phyloP scores from a whole-genome alignment of 1,140 invertebrate species.

The Drosophila yakuba region DNA sequence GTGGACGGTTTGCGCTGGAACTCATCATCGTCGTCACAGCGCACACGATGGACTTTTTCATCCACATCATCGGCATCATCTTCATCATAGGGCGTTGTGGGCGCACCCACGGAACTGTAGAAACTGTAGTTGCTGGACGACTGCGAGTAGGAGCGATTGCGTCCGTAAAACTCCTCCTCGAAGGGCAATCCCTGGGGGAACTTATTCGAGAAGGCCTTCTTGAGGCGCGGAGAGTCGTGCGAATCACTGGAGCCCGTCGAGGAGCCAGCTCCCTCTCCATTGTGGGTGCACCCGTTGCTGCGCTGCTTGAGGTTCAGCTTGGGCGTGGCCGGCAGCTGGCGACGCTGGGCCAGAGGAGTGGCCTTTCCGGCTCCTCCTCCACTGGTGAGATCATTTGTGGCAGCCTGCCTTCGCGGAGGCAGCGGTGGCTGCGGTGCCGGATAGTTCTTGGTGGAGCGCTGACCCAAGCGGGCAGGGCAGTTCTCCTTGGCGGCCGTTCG shows the following conservation, averaged over 20 bases:
- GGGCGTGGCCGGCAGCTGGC: constrained; percentile 65
- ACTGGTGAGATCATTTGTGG: constrained; percentile 70
- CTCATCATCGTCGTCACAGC: constrained; percentile 69
- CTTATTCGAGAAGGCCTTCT: constrained; percentile 82
- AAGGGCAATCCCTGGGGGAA: constrained; percentile 83
- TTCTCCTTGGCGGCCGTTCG: constrained; percentile 73
- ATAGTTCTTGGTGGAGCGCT: constrained; percentile 76
- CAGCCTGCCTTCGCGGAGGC: constrained; percentile 49
- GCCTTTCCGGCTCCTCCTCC: constrained; percentile 31
- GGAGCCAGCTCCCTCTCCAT: constrained; percentile 20
- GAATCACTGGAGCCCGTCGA: constrained; percentile 78
- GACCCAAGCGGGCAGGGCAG: constrained; percentile 45
- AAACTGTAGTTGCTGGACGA: constrained; percentile 84
- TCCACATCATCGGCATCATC: constrained; percentile 32
- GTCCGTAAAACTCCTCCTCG: constrained; percentile 83
- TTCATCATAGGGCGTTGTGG: constrained; percentile 55
- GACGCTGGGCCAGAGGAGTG: constrained; percentile 59
- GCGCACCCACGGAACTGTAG: constrained; percentile 73
- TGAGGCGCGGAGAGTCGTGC: constrained; percentile 76
- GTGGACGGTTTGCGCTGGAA: constrained; percentile 81
- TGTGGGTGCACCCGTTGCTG: constrained; percentile 24
- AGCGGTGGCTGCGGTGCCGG: constrained; percentile 74
- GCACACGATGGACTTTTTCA: constrained; percentile 20
- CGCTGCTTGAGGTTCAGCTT: constrained; percentile 62
- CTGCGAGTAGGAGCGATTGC: constrained; percentile 80